These are phyloP conservation scores for Suillia variegata DNA, from an alignment of 2,888 invertebrate species.

Conservation along the genomic window DNA sequence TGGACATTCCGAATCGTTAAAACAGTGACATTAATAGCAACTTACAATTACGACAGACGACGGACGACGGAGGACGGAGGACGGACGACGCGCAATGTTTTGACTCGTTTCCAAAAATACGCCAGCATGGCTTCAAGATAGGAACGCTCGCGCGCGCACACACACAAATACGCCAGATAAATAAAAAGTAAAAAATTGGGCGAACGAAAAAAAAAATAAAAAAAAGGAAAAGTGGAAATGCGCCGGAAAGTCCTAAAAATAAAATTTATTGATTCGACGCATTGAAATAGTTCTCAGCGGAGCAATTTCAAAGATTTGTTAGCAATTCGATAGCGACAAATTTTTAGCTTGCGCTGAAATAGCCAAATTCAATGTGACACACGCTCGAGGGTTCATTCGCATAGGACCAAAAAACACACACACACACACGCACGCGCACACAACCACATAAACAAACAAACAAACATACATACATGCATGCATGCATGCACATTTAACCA, in stretches of 20 bases:
- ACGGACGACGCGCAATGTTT: too few species aligned
- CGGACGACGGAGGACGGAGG: too few species aligned
- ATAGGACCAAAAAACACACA: background rate
- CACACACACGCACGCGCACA: background rate
- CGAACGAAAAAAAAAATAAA: background rate
- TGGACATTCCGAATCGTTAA: background rate
- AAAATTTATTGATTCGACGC: conserved; percentile 56
- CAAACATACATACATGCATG: background rate
- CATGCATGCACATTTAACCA: too few species aligned
- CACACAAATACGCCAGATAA: too few species aligned
- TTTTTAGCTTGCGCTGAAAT: conserved; percentile 33
- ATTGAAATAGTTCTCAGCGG: conserved; percentile 57
- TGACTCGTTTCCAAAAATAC: conserved; percentile 1
- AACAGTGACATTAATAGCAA: background rate
- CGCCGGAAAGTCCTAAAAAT: conserved; percentile 1
- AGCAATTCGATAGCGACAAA: conserved; percentile 33
- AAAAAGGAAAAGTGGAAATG: background rate
- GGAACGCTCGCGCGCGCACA: background rate
- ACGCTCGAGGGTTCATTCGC: conserved; percentile 5
- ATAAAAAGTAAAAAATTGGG: too few species aligned
- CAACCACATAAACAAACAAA: background rate
- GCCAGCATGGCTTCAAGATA: background rate
- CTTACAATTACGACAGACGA: conserved; percentile 1
- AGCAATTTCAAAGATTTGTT: conserved; percentile 55
- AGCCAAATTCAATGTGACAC: conserved; percentile 17